A percentile compares a stretch with the other conserved stretches of the same genome.
These are phyloP conservation scores for Morone saxatilis DNA, from an alignment of 2,113 vertebrate species.

Conservation along the genomic window DNA sequence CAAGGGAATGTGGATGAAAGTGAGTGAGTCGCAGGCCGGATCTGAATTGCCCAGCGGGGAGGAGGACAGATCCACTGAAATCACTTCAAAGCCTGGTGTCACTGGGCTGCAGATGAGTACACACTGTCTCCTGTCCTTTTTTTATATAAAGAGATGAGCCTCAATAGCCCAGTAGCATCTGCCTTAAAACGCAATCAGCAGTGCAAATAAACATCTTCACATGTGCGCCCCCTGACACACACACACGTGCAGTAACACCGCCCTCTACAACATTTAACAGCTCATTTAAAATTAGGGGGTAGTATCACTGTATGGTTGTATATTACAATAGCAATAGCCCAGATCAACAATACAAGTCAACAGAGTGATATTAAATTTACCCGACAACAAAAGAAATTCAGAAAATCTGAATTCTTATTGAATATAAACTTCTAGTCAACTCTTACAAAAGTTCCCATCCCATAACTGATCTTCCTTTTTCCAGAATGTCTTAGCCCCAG, in stretches of 20 bases:
- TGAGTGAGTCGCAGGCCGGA: constrained; percentile 70
- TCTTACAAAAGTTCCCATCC: constrained; percentile 18
- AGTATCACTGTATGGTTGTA: constrained; percentile 5
- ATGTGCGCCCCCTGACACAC: constrained; percentile 16
- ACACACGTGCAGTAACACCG: constrained; percentile 1
- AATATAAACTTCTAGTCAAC: not conserved
- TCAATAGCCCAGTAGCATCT: constrained; percentile 49
- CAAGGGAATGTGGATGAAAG: constrained; percentile 79
- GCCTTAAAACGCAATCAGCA: constrained; percentile 59
- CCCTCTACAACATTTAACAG: constrained; percentile 15
- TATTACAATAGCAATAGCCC: not conserved
- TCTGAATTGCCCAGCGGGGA: constrained; percentile 78
- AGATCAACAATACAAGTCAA: constrained; percentile 20
- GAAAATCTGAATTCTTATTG: not conserved
- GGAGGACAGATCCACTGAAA: constrained; percentile 75
- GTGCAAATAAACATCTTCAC: constrained; percentile 68
- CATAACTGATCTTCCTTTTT: constrained; percentile 4
- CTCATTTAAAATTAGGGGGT: constrained; percentile 31
- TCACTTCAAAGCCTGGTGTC: constrained; percentile 86
- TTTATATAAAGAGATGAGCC: constrained; percentile 86
- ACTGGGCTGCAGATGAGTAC: constrained; percentile 84
- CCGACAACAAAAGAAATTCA: constrained; percentile 5
- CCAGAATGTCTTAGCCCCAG: constrained; percentile 22
- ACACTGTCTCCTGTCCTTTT: constrained; percentile 74
- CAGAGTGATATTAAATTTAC: not conserved